phyloP scores from a whole-genome alignment of 2,888 invertebrate genomes.

The Zygaena filipendulae region DNA sequence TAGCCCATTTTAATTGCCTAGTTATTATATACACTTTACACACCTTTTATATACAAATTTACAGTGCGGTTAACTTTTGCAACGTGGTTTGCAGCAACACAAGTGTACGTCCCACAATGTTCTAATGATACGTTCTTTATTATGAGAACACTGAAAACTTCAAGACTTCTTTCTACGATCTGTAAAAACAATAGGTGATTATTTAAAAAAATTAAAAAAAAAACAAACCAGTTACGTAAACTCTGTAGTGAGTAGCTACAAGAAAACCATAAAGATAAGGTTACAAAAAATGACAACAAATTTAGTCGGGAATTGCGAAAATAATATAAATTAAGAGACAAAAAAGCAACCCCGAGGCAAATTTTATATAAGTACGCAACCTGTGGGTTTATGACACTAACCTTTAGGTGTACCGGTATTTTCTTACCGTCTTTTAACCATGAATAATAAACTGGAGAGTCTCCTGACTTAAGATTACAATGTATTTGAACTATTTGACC shows the following conservation, averaged over 20 bases:
- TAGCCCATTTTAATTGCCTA: no score
- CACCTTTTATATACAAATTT: conserved; percentile 79
- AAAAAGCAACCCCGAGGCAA: no score
- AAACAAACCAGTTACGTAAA: not conserved
- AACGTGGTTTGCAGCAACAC: conserved; percentile 78
- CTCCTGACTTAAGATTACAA: conserved; percentile 79
- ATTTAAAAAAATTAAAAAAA: no score
- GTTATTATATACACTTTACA: no score
- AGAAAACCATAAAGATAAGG: no score
- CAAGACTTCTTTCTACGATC: conserved; percentile 74
- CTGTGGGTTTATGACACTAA: no score
- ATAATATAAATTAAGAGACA: no score
- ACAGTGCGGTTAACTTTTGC: conserved; percentile 77
- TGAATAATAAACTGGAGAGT: conserved; percentile 76
- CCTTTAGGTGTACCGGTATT: conserved; percentile 73
- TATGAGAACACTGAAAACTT: conserved; percentile 76
- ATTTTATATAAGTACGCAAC: no score
- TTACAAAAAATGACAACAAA: no score
- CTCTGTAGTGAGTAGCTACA: no score
- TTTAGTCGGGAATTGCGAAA: no score
- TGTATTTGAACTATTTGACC: conserved; percentile 87
- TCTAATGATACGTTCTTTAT: conserved; percentile 78
- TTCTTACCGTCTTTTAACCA: conserved; percentile 77
- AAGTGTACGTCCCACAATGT: conserved; percentile 79
- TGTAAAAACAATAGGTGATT: conserved; percentile 27